These are phyloP conservation scores for Yponomeuta cagnagella DNA, from an alignment of 2,888 invertebrate species.

Conservation along the genomic window DNA sequence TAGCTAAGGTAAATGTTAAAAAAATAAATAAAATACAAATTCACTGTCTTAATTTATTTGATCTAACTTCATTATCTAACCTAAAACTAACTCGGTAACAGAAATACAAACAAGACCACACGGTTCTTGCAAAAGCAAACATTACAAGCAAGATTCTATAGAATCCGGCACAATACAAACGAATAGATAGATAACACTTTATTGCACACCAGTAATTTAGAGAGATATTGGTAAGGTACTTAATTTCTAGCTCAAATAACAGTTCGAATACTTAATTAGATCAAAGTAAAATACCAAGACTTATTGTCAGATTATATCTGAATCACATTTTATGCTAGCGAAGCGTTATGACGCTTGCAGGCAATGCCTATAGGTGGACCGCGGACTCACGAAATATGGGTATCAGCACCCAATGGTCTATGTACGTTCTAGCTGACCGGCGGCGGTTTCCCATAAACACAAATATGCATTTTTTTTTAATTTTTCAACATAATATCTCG, in stretches of 20 bases:
- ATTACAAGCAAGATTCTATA: conserved; percentile 16
- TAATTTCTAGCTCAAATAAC: too few species aligned
- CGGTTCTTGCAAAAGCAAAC: neutral
- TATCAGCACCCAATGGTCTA: neutral
- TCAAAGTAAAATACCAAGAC: conserved; percentile 8
- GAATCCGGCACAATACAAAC: conserved; percentile 20
- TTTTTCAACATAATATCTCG: too few species aligned
- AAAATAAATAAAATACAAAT: conserved; percentile 16
- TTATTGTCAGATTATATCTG: conserved; percentile 52
- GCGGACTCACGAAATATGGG: neutral
- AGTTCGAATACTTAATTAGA: neutral
- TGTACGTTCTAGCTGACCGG: too few species aligned
- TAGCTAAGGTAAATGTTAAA: neutral
- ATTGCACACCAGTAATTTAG: too few species aligned
- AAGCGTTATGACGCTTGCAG: neutral
- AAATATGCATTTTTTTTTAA: too few species aligned
- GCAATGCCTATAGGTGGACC: neutral
- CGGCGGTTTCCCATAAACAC: too few species aligned
- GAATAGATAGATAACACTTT: neutral
- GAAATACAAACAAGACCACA: neutral
- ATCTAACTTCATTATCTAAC: conserved; percentile 17
- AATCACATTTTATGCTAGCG: conserved; percentile 20
- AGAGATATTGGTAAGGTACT: too few species aligned
- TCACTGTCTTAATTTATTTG: conserved; percentile 21
- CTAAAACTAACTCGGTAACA: neutral